These are phyloP conservation scores for Helobdella robusta DNA, from an alignment of 2,888 invertebrate species.

Conservation along the genomic window DNA sequence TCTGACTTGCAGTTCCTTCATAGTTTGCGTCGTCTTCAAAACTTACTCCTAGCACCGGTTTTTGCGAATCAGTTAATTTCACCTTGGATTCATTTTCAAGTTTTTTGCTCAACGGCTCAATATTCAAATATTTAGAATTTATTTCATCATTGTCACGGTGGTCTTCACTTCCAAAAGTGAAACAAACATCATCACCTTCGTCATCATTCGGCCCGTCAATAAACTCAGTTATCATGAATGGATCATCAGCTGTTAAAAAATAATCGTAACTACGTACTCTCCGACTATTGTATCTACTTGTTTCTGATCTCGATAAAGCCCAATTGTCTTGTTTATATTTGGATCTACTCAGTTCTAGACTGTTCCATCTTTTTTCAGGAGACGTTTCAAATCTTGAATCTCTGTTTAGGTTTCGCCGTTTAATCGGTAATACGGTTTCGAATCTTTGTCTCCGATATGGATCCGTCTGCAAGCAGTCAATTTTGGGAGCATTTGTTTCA, in stretches of 20 bases:
- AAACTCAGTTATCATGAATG: slow-evolving; percentile 27
- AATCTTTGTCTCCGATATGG: no score
- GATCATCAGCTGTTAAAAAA: slow-evolving; percentile 20
- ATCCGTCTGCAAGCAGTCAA: neutral
- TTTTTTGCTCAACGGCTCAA: neutral
- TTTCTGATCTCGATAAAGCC: no score
- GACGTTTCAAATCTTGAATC: neutral
- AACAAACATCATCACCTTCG: neutral
- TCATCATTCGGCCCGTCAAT: slow-evolving; percentile 25
- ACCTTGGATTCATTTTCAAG: neutral
- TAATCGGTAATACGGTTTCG: no score
- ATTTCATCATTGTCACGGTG: neutral
- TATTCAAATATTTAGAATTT: slow-evolving; percentile 3
- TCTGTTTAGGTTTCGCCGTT: neutral
- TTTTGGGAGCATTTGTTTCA: neutral
- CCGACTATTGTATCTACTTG: no score
- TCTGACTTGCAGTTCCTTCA: neutral
- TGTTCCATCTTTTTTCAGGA: slow-evolving; percentile 2
- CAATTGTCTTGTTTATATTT: no score
- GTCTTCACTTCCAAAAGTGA: neutral
- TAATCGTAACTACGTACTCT: slow-evolving; percentile 9
- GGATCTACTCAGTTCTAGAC: slow-evolving; percentile 3
- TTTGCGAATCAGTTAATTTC: neutral
- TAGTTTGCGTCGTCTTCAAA: slow-evolving; percentile 8
- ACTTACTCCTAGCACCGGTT: slow-evolving; percentile 9